phyloP scores from a whole-genome alignment of 2,888 invertebrate species.

The Xestia ashworthii region DNA sequence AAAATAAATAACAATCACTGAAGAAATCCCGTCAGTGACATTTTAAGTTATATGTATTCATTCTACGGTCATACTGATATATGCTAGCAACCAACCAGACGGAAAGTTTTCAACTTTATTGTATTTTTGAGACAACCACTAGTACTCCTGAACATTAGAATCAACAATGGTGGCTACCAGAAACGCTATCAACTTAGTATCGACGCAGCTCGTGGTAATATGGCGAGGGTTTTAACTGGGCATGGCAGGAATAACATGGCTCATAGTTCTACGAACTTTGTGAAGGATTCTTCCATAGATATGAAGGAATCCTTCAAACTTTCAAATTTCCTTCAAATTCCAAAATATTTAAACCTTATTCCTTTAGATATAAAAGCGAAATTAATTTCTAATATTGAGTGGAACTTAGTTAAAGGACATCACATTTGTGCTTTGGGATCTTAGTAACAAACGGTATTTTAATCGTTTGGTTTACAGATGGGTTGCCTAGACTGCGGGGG shows the following conservation, averaged over 20 bases:
- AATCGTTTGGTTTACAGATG: neutral
- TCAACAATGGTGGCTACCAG: neutral
- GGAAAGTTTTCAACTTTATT: no score
- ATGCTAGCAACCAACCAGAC: no score
- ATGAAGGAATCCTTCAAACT: neutral
- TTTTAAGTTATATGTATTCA: no score
- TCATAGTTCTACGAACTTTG: neutral
- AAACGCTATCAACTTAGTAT: neutral
- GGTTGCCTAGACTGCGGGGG: rapidly evolving
- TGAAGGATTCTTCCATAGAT: neutral
- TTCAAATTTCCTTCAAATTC: no score
- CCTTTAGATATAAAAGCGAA: neutral
- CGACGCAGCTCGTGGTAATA: neutral
- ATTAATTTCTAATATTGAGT: neutral
- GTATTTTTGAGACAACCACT: no score
- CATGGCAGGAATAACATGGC: neutral
- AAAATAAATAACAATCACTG: no score
- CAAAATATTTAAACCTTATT: neutral
- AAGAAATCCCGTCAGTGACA: no score
- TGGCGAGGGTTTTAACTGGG: conserved; percentile 15
- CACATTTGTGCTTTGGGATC: neutral
- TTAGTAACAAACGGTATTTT: neutral
- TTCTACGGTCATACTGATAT: no score
- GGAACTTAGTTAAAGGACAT: neutral
- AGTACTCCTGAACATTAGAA: neutral